Evolutionary conservation across 2,113 vertebrate genomes (phyloP).

Genomic region (Ailuropoda melanoleuca): DNA sequence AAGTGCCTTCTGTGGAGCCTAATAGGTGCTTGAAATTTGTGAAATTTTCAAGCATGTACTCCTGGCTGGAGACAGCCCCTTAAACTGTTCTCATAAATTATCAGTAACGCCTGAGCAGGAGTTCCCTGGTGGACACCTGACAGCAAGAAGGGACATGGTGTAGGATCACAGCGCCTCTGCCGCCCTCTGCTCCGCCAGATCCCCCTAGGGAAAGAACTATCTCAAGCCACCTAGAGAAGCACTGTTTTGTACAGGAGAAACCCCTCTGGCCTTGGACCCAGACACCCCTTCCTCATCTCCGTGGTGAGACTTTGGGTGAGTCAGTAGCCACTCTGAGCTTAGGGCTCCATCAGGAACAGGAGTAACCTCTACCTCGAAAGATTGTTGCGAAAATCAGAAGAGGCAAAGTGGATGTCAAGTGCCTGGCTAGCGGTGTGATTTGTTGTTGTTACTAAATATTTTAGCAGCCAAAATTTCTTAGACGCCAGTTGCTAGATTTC

Average conservation of each 20-base stretch:
- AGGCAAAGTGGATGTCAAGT: neutral
- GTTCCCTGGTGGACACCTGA: neutral
- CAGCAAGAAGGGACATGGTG: neutral
- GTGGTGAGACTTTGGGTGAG: neutral
- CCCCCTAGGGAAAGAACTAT: neutral
- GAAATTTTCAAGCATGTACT: neutral
- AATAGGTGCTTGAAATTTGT: neutral
- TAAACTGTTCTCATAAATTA: neutral
- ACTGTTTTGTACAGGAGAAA: neutral
- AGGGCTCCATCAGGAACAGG: neutral
- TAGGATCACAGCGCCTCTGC: neutral
- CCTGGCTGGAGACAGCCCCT: neutral
- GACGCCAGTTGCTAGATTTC: neutral
- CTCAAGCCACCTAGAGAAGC: neutral
- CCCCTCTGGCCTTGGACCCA: neutral
- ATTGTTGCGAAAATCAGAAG: neutral
- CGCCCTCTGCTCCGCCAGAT: neutral
- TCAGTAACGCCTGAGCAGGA: neutral
- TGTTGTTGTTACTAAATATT: neutral
- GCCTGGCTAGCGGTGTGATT: neutral
- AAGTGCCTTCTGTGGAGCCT: neutral
- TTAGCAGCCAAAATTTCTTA: neutral
- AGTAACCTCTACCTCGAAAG: neutral
- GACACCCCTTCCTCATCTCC: neutral
- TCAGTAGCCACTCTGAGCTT: neutral